A percentile compares a stretch with the other conserved stretches of the same genome.
Conservation (phyloP, 2,113 vertebrate species). For the Channa maculata region DNA sequence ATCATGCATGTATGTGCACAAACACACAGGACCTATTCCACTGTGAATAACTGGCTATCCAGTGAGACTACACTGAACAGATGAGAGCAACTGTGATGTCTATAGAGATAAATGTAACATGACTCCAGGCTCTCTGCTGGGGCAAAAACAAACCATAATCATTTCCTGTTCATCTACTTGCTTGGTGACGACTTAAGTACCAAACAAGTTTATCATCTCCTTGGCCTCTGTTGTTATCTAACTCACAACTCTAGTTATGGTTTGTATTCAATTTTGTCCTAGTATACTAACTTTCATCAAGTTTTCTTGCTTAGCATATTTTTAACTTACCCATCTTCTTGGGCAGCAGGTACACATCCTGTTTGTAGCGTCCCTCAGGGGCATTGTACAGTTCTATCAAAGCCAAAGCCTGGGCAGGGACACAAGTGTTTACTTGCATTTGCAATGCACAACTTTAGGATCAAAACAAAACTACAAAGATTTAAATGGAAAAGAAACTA, state of each 20-base stretch:
- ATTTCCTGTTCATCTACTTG: constrained; percentile 7
- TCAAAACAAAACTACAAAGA: neutral
- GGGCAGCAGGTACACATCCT: constrained; percentile 95
- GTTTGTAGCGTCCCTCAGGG: constrained; percentile 95
- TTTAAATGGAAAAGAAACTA: neutral
- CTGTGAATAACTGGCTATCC: constrained; percentile 30
- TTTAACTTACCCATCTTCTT: constrained; percentile 94
- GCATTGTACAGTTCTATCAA: constrained; percentile 97
- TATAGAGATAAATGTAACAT: constrained; percentile 17
- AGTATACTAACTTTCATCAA: neutral
- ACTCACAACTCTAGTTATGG: neutral
- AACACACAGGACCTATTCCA: constrained; percentile 24
- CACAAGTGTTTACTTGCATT: neutral
- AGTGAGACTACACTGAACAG: constrained; percentile 28
- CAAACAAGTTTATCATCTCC: neutral
- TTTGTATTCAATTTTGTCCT: neutral
- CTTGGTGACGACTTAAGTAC: constrained; percentile 28
- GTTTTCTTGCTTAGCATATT: neutral
- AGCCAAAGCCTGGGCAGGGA: constrained; percentile 87
- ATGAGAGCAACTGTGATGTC: constrained; percentile 12
- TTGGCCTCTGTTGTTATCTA: neutral
- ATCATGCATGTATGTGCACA: neutral
- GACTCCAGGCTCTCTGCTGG: neutral
- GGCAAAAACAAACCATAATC: constrained; percentile 19
- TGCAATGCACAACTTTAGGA: neutral